Percentiles rank a stretch among this genome's conserved stretches.
phyloP scores from a whole-genome alignment of 2,888 invertebrate genomes.

The Tiphia femorata region DNA sequence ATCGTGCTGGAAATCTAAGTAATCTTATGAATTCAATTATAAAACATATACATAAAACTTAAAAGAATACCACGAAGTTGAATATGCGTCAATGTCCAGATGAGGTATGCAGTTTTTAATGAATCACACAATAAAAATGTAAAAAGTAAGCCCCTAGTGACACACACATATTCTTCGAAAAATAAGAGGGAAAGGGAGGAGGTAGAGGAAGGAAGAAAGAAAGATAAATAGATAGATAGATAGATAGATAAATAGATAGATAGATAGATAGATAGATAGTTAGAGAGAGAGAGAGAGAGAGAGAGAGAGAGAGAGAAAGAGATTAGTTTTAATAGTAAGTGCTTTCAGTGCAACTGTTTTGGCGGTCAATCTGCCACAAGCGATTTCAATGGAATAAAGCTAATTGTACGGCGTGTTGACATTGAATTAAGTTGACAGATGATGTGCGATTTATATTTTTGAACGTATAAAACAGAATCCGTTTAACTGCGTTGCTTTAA shows the following conservation, averaged over 20 bases:
- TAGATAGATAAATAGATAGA: too few relatives aligned
- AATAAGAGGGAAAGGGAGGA: background rate
- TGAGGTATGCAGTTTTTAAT: conserved; percentile 32
- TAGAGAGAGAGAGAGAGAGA: too few relatives aligned
- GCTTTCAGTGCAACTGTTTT: conserved; percentile 19
- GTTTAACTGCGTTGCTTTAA: conserved; percentile 40
- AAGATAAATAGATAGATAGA: too few relatives aligned
- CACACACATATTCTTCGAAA: conserved; percentile 37
- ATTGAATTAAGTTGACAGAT: background rate
- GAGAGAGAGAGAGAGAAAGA: too few relatives aligned
- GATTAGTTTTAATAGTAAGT: too few relatives aligned
- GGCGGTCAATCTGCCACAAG: conserved; percentile 21
- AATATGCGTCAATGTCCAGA: background rate
- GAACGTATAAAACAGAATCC: conserved; percentile 28
- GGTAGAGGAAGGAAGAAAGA: background rate
- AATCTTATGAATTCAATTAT: too few relatives aligned
- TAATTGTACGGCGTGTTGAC: background rate
- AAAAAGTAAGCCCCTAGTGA: conserved; percentile 48
- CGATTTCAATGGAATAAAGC: background rate
- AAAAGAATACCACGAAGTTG: too few relatives aligned
- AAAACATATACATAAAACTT: too few relatives aligned
- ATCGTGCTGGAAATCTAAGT: too few relatives aligned
- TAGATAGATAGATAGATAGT: too few relatives aligned
- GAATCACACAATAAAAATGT: conserved; percentile 48
- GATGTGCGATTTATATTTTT: conserved; percentile 6